These are phyloP conservation scores for Camponotus fellah DNA, from an alignment of 2,888 invertebrate genomes.

Conservation along the genomic window DNA sequence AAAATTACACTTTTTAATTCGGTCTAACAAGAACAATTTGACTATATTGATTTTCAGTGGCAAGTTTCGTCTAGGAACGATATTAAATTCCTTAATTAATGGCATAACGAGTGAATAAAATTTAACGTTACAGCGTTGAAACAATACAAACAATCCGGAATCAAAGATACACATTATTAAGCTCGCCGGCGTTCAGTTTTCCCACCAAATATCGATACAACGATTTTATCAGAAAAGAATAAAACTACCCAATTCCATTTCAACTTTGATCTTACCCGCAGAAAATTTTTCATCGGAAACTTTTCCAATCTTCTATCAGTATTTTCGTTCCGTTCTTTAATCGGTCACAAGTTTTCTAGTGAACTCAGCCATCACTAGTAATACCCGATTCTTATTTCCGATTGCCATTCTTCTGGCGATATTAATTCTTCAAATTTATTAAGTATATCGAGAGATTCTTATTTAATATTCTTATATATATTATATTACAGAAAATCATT, in stretches of 20 bases:
- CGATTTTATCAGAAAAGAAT: conserved; percentile 39
- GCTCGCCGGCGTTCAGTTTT: background rate
- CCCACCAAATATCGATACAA: conserved; percentile 46
- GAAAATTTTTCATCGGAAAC: conserved; percentile 54
- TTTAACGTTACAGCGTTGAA: background rate
- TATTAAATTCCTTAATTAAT: conserved; percentile 43
- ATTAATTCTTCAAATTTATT: conserved; percentile 30
- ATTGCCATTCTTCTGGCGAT: background rate
- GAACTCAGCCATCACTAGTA: conserved; percentile 31
- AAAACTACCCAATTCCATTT: conserved; percentile 46
- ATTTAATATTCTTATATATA: background rate
- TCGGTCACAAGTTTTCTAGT: conserved; percentile 39
- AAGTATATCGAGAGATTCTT: background rate
- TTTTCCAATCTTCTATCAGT: conserved; percentile 54
- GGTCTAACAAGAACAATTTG: conserved; percentile 31
- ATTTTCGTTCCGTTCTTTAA: conserved; percentile 45
- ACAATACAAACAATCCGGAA: conserved; percentile 10
- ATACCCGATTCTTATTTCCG: conserved; percentile 19
- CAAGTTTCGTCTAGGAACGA: conserved; percentile 3
- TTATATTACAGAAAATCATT: too few relatives aligned
- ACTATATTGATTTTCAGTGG: conserved; percentile 37
- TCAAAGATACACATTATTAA: background rate
- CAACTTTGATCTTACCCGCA: conserved; percentile 37
- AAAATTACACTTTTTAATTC: conserved; percentile 21
- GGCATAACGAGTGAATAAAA: conserved; percentile 16